Evolutionary conservation across 2,797 vertebrate species (phyloP).

Genomic region (Mormyrops attenuatus): DNA sequence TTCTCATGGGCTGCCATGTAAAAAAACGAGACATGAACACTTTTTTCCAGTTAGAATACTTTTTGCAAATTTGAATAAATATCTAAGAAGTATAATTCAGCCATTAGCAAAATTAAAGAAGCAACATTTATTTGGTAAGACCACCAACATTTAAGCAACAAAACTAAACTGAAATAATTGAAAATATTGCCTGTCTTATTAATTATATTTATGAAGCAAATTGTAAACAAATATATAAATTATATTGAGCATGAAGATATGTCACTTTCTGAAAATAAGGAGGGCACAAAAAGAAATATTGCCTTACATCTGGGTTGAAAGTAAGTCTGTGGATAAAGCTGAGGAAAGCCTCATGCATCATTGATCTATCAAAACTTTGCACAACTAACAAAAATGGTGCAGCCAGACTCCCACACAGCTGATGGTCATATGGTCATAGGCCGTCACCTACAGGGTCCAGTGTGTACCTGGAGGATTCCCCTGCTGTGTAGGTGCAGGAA

Average conservation of each 20-base stretch:
- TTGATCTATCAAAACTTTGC: slow-evolving; percentile 2
- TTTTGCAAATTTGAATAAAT: slow-evolving; percentile 50
- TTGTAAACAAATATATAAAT: slow-evolving; percentile 31
- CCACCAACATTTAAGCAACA: slow-evolving; percentile 56
- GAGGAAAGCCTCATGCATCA: slow-evolving; percentile 15
- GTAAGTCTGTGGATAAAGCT: slow-evolving; percentile 24
- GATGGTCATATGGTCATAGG: not conserved
- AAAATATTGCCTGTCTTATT: slow-evolving; percentile 22
- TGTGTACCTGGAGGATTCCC: slow-evolving; percentile 89
- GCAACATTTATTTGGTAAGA: slow-evolving; percentile 52
- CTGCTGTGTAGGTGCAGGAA: slow-evolving; percentile 96
- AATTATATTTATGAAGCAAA: slow-evolving; percentile 32
- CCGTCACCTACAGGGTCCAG: slow-evolving; percentile 75
- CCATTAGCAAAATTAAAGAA: slow-evolving; percentile 58
- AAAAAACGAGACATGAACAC: not conserved
- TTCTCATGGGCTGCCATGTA: not conserved
- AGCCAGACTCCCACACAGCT: not conserved
- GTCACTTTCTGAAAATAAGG: slow-evolving; percentile 35
- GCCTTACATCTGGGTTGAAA: slow-evolving; percentile 18
- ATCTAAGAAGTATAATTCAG: slow-evolving; percentile 42
- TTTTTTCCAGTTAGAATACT: slow-evolving; percentile 36
- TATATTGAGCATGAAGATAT: slow-evolving; percentile 39
- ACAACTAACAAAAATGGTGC: not conserved
- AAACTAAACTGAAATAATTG: slow-evolving; percentile 37
- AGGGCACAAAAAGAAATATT: slow-evolving; percentile 22